A percentile compares a stretch with the other conserved stretches of the same genome.
Evolutionary conservation across 2,113 vertebrate species (phyloP).

Genomic region (Malurus cyaneus): DNA sequence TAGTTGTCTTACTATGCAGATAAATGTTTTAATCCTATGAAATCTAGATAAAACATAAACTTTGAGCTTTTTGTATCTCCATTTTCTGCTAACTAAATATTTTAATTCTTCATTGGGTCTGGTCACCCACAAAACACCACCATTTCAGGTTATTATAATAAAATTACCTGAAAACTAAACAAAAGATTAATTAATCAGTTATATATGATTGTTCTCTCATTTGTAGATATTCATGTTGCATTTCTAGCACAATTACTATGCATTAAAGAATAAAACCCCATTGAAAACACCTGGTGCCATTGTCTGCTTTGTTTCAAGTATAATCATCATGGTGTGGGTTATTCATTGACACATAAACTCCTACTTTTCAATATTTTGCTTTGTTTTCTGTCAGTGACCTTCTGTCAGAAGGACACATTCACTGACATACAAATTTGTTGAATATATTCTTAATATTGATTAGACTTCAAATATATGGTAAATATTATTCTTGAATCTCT

Average conservation of each 20-base stretch:
- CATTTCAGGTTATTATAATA: background rate
- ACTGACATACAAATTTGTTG: background rate
- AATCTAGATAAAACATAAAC: background rate
- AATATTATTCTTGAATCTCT: background rate
- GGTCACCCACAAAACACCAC: background rate
- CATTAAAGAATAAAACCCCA: background rate
- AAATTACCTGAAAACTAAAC: background rate
- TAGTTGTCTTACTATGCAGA: background rate
- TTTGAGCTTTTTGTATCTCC: background rate
- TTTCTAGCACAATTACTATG: background rate
- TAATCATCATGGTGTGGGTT: rapidly evolving
- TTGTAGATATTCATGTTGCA: background rate
- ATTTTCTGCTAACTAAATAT: background rate
- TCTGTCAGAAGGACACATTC: background rate
- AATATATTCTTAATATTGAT: background rate
- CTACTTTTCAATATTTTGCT: background rate
- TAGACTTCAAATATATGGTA: background rate
- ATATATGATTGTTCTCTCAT: background rate
- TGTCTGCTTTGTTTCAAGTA: background rate
- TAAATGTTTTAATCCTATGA: background rate
- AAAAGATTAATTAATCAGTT: background rate
- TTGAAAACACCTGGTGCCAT: background rate
- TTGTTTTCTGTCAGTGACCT: background rate
- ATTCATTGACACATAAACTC: background rate
- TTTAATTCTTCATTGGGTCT: background rate